Evolutionary conservation across 2,888 invertebrate species (phyloP).

Genomic region (Lochmaea crataegi): DNA sequence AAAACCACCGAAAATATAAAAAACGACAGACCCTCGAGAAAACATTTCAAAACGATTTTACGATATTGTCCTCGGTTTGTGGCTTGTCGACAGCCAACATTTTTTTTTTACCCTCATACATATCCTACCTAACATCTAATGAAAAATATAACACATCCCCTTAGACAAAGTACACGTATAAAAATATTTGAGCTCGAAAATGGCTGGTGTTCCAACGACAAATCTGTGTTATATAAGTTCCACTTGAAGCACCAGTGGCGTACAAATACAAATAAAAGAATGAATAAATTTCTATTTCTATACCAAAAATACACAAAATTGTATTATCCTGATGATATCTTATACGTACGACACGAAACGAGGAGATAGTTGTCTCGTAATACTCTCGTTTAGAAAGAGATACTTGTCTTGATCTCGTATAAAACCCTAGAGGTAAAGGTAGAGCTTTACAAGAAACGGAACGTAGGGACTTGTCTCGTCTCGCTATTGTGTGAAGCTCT

Average conservation of each 20-base stretch:
- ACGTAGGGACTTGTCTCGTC: too few relatives aligned
- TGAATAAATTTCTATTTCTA: not conserved
- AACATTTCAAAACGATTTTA: slow-evolving; percentile 37
- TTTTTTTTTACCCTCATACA: slow-evolving; percentile 52
- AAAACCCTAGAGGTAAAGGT: too few relatives aligned
- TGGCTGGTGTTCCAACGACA: slow-evolving; percentile 58
- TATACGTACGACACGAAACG: too few relatives aligned
- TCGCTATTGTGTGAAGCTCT: too few relatives aligned
- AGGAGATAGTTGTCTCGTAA: too few relatives aligned
- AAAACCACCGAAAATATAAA: slow-evolving; percentile 37
- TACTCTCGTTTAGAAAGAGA: too few relatives aligned
- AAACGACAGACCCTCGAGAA: slow-evolving; percentile 39
- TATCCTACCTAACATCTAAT: slow-evolving; percentile 44
- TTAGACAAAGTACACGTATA: slow-evolving; percentile 64
- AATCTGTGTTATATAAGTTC: slow-evolving; percentile 52
- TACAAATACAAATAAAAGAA: slow-evolving; percentile 2
- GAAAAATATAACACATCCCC: slow-evolving; percentile 57
- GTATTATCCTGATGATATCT: too few relatives aligned
- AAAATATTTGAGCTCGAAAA: slow-evolving; percentile 64
- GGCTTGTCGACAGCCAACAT: slow-evolving; percentile 44
- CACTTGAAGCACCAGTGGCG: slow-evolving; percentile 40
- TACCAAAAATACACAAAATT: not conserved
- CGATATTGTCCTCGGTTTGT: not conserved
- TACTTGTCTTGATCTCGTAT: too few relatives aligned
- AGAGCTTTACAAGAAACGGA: too few relatives aligned